Base-by-base conservation (phyloP, 2,888 invertebrate genomes). In the Lordiphosa fenestrarum region DNA sequence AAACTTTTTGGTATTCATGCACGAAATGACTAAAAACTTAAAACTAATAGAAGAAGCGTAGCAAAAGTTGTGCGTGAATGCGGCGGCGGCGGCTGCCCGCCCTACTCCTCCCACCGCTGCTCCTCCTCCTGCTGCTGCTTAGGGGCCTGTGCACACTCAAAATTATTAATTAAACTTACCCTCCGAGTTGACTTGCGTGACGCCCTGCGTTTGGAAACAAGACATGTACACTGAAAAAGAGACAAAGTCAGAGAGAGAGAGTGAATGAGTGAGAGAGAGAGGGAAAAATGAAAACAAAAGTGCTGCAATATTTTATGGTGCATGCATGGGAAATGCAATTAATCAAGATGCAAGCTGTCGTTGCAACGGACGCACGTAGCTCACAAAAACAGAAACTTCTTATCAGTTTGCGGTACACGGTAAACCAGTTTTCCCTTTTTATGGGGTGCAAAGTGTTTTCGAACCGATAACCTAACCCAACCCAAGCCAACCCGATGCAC, bases 141-240 rank as follows among this genome's bases (percentile, higher is more conserved):
- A 30, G 37, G 53, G 53, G 56, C 44, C 40, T 40, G 44, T 63
- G 67, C 66, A 65, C 65, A 63, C 71, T 68, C 62, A 69, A 86
- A 85, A 84, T 85, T 83, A 84, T 86, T 87, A 87, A 87, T 86
- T 85, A 84, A 86, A 87, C 89, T 89, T 87, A 89, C 89, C 87
- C 72, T 88, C 88, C 47, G 78, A 55, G 86, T 89, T 88, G 75
- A 89, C 84, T 84, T 87, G 78, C 68, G 73, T 80, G 69, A 72
- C 71, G 67, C 71, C 75, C 63, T 84, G 84, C 62, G 84, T 71
- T 69, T 87, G 85, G 64, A 85, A 85, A 60, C 77, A 86, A 58
- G 76, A 75, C 56, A 86, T 71, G 70, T 86, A 84, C 58, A 86
- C 89, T 89, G 84, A 52, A 87, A 77, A 68, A 72, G 46, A 69